A percentile compares a stretch with the other conserved stretches of the same genome.
Evolutionary conservation across 2,888 invertebrate species (phyloP).

Genomic region (Sussaba pulchella): DNA sequence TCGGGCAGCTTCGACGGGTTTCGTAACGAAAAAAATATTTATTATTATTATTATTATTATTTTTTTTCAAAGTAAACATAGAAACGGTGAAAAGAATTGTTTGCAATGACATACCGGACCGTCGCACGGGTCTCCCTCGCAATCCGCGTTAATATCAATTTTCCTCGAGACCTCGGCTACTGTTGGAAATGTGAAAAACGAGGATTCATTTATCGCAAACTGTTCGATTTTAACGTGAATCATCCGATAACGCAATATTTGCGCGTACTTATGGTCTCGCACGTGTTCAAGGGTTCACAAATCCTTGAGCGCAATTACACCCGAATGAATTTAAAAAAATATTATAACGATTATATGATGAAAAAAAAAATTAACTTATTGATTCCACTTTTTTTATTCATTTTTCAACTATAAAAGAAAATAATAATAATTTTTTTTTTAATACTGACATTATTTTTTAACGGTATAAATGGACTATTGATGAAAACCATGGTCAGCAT

Average conservation of each 20-base stretch:
- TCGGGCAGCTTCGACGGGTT: background rate
- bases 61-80: constrained; percentile 2
- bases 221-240: constrained; percentile 2
- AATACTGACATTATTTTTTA: too few species aligned
- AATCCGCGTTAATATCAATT: constrained; percentile 73
- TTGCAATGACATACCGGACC: constrained; percentile 72
- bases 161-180: constrained; percentile 72
- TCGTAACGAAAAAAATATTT: background rate
- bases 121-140: constrained; percentile 72
- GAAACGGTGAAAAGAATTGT: constrained; percentile 7
- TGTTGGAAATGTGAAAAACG: constrained; percentile 76
- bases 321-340: too few species aligned
- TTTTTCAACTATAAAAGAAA: too few species aligned
- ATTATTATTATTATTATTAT: background rate
- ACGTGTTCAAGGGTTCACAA: too few species aligned
- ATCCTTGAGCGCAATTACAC: too few species aligned
- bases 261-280: background rate
- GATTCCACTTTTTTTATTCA: too few species aligned
- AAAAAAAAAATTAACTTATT: too few species aligned
- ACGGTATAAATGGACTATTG: too few species aligned
- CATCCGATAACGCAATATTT: constrained; percentile 1
- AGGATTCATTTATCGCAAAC: constrained; percentile 62
- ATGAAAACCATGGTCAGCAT: too few species aligned
- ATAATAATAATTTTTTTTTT: too few species aligned
- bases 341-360: too few species aligned